These are phyloP conservation scores for Empidonax alnorum DNA, from an alignment of 2,113 vertebrate genomes.

Conservation along the genomic window DNA sequence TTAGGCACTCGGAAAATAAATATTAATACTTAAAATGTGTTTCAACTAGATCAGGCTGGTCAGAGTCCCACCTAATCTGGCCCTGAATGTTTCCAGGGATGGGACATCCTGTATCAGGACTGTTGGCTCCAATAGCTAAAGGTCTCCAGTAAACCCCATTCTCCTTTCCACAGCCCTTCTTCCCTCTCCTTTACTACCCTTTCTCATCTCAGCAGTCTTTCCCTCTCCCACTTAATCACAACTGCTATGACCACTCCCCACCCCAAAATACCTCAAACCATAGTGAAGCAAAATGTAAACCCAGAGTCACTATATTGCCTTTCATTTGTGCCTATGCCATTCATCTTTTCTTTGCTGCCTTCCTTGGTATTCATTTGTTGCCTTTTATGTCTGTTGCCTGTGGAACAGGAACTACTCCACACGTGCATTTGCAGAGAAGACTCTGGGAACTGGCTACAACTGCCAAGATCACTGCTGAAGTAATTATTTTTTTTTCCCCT, in stretches of 20 bases:
- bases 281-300: neutral
- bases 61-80: neutral
- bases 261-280: neutral
- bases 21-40: neutral
- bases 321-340: neutral
- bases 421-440: neutral
- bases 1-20: neutral
- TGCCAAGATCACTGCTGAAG: neutral
- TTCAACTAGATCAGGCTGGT: neutral
- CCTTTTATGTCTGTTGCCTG: neutral
- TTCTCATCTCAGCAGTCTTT: neutral
- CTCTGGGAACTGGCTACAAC: neutral
- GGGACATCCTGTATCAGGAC: neutral
- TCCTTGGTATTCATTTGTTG: neutral
- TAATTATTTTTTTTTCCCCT: neutral
- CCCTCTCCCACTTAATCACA: neutral
- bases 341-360: neutral
- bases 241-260: neutral
- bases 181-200: neutral
- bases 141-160: neutral
- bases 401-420: neutral
- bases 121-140: neutral
- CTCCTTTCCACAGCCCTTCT: neutral
- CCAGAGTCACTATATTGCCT: neutral
- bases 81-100: neutral